phyloP scores from a whole-genome alignment of 2,888 invertebrate genomes.

The Apodemia hepburni region DNA sequence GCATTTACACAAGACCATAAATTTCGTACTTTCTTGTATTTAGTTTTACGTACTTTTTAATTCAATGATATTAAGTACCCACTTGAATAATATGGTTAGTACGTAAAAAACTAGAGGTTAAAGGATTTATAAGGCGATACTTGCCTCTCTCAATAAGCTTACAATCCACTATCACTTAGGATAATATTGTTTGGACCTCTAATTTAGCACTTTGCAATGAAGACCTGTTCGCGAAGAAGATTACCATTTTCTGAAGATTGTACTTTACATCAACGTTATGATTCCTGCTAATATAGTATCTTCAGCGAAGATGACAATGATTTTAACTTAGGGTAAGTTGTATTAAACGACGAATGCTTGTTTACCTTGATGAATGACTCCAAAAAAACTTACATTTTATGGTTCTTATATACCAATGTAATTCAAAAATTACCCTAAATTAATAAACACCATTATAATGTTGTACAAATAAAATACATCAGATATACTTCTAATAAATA shows the following conservation, averaged over 20 bases:
- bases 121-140: not conserved
- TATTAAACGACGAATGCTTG: not conserved
- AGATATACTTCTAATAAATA: no score
- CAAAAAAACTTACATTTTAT: not conserved
- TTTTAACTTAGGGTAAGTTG: constrained; percentile 11
- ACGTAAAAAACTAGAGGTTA: no score
- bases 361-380: not conserved
- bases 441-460: no score
- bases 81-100: no score
- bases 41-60: not conserved
- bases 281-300: constrained; percentile 1
- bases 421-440: no score
- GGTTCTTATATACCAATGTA: no score
- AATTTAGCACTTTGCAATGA: constrained; percentile 3
- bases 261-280: not conserved
- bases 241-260: not conserved
- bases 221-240: constrained; percentile 1
- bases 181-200: constrained; percentile 1
- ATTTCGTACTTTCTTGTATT: no score
- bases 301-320: constrained; percentile 2
- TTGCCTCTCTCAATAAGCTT: not conserved
- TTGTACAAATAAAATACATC: no score
- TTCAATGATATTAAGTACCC: not conserved
- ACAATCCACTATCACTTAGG: not conserved
- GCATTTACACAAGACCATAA: no score